Evolutionary conservation across 2,888 invertebrate genomes (phyloP).

Genomic region (Amitus sp.): DNA sequence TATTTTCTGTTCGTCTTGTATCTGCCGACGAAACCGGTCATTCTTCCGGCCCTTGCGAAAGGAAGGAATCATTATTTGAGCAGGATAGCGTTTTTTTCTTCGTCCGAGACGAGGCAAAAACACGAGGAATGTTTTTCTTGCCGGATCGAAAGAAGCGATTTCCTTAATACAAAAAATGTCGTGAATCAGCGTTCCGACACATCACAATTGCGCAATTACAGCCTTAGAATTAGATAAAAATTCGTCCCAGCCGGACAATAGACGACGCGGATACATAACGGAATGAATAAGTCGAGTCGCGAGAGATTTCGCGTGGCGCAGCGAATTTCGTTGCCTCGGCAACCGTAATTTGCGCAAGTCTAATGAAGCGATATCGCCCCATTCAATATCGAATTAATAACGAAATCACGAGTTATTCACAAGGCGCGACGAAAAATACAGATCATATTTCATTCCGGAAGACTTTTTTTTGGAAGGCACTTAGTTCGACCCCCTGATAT

Average conservation of each 20-base stretch:
- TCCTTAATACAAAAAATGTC: too few relatives aligned
- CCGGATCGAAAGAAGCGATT: too few relatives aligned
- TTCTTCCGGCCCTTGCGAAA: conserved; percentile 23
- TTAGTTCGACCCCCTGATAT: too few relatives aligned
- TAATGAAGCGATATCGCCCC: conserved; percentile 36
- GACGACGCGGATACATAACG: not conserved
- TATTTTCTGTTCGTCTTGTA: conserved; percentile 6
- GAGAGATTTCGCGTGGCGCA: not conserved
- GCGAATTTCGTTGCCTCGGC: not conserved
- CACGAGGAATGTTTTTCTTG: conserved; percentile 14
- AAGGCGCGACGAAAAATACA: conserved; percentile 7
- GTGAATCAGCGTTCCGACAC: too few relatives aligned
- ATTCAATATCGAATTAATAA: conserved; percentile 26
- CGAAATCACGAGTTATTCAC: conserved; percentile 17
- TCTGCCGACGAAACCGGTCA: conserved; percentile 19
- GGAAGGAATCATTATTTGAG: conserved; percentile 26
- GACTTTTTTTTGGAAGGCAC: conserved; percentile 28
- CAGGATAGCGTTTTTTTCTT: conserved; percentile 27
- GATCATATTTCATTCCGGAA: conserved; percentile 24
- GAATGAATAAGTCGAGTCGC: not conserved
- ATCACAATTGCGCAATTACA: too few relatives aligned
- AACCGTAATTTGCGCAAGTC: conserved; percentile 13
- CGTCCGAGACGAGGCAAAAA: not conserved
- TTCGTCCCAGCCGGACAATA: too few relatives aligned
- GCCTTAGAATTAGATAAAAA: not conserved